These are phyloP conservation scores for Uloborus plumipes DNA, from an alignment of 2,888 invertebrate species.

Conservation along the genomic window DNA sequence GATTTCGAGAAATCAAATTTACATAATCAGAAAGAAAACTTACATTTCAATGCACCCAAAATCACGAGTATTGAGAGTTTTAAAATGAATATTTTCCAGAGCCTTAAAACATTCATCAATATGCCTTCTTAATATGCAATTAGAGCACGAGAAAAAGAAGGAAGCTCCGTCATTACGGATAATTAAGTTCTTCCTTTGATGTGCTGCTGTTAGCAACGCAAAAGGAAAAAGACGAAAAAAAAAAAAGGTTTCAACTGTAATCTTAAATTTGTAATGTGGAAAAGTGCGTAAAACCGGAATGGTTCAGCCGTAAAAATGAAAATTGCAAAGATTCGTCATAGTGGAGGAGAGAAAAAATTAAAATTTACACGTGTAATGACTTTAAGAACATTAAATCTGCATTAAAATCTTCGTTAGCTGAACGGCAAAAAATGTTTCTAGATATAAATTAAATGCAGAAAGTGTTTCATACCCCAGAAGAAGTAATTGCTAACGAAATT, in stretches of 20 bases:
- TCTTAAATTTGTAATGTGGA: constrained; percentile 38
- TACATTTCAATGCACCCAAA: too few species aligned
- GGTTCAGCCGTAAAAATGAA: constrained; percentile 31
- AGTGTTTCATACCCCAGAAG: constrained; percentile 38
- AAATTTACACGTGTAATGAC: constrained; percentile 51
- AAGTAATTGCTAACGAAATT: constrained; percentile 61
- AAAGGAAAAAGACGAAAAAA: constrained; percentile 18
- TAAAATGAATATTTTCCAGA: constrained; percentile 28
- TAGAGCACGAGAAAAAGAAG: constrained; percentile 19
- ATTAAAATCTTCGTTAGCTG: constrained; percentile 60
- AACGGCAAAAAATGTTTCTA: constrained; percentile 30
- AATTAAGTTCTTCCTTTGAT: constrained; percentile 48
- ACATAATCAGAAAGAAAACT: too few species aligned
- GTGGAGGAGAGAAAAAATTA: constrained; percentile 8
- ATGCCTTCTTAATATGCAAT: constrained; percentile 44
- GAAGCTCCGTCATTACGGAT: constrained; percentile 41
- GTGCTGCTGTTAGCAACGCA: constrained; percentile 7
- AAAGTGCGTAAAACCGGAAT: constrained; percentile 35
- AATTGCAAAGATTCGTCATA: constrained; percentile 39
- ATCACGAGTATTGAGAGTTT: too few species aligned
- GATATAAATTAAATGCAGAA: constrained; percentile 50
- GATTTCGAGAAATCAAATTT: too few species aligned
- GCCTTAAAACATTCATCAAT: constrained; percentile 20
- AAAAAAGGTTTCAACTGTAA: constrained; percentile 4
- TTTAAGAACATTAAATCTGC: constrained; percentile 58